Base-by-base conservation (phyloP, 2,888 invertebrate species). In the Brachypalpus laphriformis region DNA sequence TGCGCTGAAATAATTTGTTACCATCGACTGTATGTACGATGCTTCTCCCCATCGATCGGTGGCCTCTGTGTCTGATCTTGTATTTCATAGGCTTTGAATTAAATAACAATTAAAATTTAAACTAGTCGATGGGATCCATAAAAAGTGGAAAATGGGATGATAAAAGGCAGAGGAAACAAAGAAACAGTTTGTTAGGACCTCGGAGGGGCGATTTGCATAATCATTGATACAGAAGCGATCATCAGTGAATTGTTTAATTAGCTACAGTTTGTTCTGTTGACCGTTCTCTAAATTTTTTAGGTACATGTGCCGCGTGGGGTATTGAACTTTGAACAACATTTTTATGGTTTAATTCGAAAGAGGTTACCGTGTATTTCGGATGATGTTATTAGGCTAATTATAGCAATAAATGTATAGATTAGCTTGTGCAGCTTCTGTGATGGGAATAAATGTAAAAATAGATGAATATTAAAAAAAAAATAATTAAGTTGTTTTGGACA, bases 1-100 rank as follows among this genome's bases (percentile, higher is more conserved):
- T 65, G 68, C 81, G 45, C 14, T 80, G 47, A 81, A 54, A 70
- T 71, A 76, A 76, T 76, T 72, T 85, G 66, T 81, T 76, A 25
- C 16, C 57, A 66, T n/a, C n/a, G n/a, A n/a, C n/a, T n/a, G n/a
- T n/a, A n/a, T n/a, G n/a, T 70, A 16, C 3, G 3, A n/a, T 18
- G 9, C 6, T 9, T 25, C 47, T 11, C 7, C n/a, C 8, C 40
- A 14, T 65, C 8, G 7, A 14, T 65, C 8, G 7, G 8, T 14
- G 14, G 20, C 57, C 34, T 57, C 20, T 37, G 16, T 34, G 2
- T 20, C 9, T 8, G 18, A 34, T 14, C 3, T n/a, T 49, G 16
- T 56, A 2, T 34, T 20, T 54, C 5, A n/a, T 54, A 22, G 22
- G n/a, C 18, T 74, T 47, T 20, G 34, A 51, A 51, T 80, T 42